These are phyloP conservation scores for Lepilemur ruficaudatus DNA, from an alignment of 2,797 vertebrate species.

Conservation along the genomic window DNA sequence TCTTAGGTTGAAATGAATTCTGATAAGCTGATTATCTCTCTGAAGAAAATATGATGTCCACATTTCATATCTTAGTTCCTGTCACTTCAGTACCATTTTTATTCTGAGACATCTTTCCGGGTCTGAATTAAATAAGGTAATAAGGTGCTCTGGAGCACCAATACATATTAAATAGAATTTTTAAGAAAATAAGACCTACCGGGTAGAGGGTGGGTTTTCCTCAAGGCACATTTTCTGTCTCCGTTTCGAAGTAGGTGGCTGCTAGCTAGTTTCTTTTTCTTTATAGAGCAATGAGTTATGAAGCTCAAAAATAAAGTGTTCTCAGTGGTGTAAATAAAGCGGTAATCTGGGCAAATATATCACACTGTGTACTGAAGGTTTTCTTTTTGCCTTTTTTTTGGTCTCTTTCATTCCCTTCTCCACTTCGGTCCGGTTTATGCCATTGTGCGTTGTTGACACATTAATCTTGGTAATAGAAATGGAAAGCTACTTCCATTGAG, in stretches of 20 bases:
- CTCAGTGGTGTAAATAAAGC: slow-evolving; percentile 72
- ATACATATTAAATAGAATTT: slow-evolving; percentile 24
- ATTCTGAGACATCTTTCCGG: slow-evolving; percentile 3
- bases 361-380: neutral
- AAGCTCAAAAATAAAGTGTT: slow-evolving; percentile 67
- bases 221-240: neutral
- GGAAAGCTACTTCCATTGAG: slow-evolving; percentile 70
- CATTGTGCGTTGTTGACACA: slow-evolving; percentile 56
- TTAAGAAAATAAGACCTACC: neutral
- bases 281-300: slow-evolving; percentile 64
- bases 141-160: slow-evolving; percentile 36
- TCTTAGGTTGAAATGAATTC: slow-evolving; percentile 71
- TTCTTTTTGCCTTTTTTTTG: neutral
- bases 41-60: slow-evolving; percentile 58
- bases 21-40: slow-evolving; percentile 73
- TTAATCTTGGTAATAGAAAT: slow-evolving; percentile 78
- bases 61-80: slow-evolving; percentile 23
- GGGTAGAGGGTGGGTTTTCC: slow-evolving; percentile 24
- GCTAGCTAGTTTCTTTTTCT: slow-evolving; percentile 36
- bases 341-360: slow-evolving; percentile 72
- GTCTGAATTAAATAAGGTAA: slow-evolving; percentile 68
- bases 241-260: neutral
- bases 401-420: neutral
- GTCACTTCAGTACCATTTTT: slow-evolving; percentile 4
- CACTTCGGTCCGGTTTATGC: neutral